Conservation (phyloP, 2,888 invertebrate genomes). For the Mamestra brassicae region DNA sequence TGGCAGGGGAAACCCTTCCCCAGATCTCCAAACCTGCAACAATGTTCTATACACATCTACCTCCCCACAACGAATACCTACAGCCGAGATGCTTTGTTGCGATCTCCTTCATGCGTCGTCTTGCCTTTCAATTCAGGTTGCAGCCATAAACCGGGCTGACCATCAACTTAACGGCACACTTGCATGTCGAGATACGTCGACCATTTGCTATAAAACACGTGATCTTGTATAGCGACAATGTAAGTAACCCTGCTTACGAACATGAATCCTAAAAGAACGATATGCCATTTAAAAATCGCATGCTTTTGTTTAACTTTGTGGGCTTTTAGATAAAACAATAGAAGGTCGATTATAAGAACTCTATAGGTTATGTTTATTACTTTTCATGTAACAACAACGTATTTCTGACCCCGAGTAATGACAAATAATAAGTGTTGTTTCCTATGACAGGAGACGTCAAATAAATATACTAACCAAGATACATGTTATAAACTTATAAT, state of each 20-base stretch:
- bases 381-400: too few relatives aligned
- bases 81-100: background rate
- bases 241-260: slow-evolving; percentile 8
- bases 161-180: slow-evolving; percentile 53
- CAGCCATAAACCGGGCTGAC: slow-evolving; percentile 43
- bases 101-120: background rate
- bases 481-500: background rate
- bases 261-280: background rate
- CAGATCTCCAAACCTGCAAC: background rate
- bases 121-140: slow-evolving; percentile 34
- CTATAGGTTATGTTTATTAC: too few relatives aligned
- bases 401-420: too few relatives aligned
- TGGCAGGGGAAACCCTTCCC: background rate
- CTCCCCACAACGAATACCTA: background rate
- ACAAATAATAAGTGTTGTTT: too few relatives aligned
- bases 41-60: background rate
- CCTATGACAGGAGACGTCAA: too few relatives aligned
- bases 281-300: background rate
- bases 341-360: too few relatives aligned
- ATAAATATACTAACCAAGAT: background rate
- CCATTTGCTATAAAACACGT: slow-evolving; percentile 46
- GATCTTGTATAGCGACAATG: slow-evolving; percentile 40
- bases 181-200: slow-evolving; percentile 17
- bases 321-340: too few relatives aligned
- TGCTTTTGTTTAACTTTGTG: too few relatives aligned